Percentiles rank a stretch among this genome's conserved stretches.
These are phyloP conservation scores for Puntigrus tetrazona DNA, from an alignment of 2,113 vertebrate genomes.

Conservation along the genomic window DNA sequence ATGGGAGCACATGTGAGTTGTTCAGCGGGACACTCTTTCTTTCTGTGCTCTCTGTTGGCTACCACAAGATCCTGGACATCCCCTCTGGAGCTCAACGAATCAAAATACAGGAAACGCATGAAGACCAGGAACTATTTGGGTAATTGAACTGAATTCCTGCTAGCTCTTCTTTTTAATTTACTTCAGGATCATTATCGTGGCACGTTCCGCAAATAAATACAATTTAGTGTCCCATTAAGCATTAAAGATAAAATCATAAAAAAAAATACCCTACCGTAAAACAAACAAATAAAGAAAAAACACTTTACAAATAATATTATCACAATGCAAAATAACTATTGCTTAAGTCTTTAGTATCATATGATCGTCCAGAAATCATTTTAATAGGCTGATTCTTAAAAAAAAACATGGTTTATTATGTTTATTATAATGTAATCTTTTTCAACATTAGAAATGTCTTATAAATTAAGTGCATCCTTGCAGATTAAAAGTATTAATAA, in stretches of 20 bases:
- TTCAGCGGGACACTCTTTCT: slow-evolving; percentile 69
- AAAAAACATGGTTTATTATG: too few species aligned
- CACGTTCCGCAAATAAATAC: not conserved
- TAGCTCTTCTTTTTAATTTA: not conserved
- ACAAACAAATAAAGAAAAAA: too few species aligned
- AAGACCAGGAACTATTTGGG: slow-evolving; percentile 78
- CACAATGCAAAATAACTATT: not conserved
- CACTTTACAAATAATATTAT: too few species aligned
- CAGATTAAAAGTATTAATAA: too few species aligned
- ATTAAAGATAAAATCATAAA: not conserved
- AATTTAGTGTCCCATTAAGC: not conserved
- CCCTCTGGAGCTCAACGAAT: slow-evolving; percentile 72
- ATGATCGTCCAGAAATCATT: not conserved
- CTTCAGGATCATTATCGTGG: not conserved
- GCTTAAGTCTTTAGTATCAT: not conserved
- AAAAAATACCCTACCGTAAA: too few species aligned
- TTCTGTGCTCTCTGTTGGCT: slow-evolving; percentile 68
- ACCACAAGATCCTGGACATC: slow-evolving; percentile 75
- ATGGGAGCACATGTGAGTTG: slow-evolving; percentile 61
- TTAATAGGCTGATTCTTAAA: too few species aligned
- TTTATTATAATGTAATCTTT: not conserved
- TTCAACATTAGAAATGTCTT: not conserved
- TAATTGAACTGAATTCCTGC: slow-evolving; percentile 44
- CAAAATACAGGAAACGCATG: slow-evolving; percentile 67
- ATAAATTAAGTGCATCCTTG: too few species aligned